Conservation (phyloP, 2,113 vertebrate species). For the Syngnathus floridae region DNA sequence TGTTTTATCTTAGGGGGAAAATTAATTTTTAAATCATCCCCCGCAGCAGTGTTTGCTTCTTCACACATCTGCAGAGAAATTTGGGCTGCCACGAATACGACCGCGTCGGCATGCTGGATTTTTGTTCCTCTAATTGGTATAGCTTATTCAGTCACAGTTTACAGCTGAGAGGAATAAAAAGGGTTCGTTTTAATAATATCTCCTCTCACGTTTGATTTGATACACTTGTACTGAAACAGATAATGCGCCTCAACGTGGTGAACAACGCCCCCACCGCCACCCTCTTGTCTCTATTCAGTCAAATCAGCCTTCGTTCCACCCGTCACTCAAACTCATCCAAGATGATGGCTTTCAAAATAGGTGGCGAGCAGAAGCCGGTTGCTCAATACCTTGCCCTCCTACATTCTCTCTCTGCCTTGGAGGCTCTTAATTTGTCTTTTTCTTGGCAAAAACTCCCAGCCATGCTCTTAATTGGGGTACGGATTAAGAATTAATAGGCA, state of each 20-base stretch:
- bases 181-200: slow-evolving; percentile 66
- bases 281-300: slow-evolving; percentile 69
- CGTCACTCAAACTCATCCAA: slow-evolving; percentile 61
- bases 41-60: not conserved
- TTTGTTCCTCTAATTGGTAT: slow-evolving; percentile 69
- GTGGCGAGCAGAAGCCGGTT: slow-evolving; percentile 56
- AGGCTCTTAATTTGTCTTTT: slow-evolving; percentile 52
- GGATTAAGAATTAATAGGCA: slow-evolving; percentile 75
- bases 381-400: slow-evolving; percentile 59
- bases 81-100: slow-evolving; percentile 54
- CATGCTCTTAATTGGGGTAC: slow-evolving; percentile 67
- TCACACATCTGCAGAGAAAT: slow-evolving; percentile 51
- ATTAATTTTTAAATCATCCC: not conserved
- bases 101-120: slow-evolving; percentile 60
- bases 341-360: slow-evolving; percentile 65
- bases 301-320: slow-evolving; percentile 66
- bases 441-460: slow-evolving; percentile 48
- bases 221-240: slow-evolving; percentile 63
- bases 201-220: slow-evolving; percentile 62
- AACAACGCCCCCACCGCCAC: slow-evolving; percentile 46
- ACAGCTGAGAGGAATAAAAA: slow-evolving; percentile 42
- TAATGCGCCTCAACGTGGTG: slow-evolving; percentile 46
- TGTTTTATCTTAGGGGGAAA: not conserved
- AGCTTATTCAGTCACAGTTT: slow-evolving; percentile 70
- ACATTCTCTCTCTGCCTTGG: slow-evolving; percentile 35